Conservation (phyloP, 2,888 invertebrate species). For the Crocallis elinguaria region DNA sequence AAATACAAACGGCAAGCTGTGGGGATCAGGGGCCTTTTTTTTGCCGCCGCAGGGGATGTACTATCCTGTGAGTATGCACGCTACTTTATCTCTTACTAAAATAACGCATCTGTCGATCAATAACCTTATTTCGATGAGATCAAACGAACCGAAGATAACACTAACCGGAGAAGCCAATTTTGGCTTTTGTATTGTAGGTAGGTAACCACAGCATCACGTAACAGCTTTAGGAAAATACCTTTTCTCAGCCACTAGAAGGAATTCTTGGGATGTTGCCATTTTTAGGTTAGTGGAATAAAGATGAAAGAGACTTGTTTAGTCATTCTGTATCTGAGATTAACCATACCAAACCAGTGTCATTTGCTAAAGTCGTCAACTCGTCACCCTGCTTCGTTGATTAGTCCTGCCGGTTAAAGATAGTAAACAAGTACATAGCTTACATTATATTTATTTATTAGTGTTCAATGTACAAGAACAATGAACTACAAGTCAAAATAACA, state of each 20-base stretch:
- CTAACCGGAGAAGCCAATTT: slow-evolving; percentile 10
- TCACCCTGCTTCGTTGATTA: neutral
- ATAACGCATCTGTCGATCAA: slow-evolving; percentile 22
- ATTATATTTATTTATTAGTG: neutral
- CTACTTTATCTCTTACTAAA: slow-evolving; percentile 27
- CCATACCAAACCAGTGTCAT: neutral
- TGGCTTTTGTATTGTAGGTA: slow-evolving; percentile 21
- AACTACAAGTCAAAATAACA: slow-evolving; percentile 27
- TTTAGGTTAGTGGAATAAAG: neutral
- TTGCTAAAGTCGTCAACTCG: neutral
- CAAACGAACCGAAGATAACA: slow-evolving; percentile 1
- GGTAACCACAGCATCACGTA: slow-evolving; percentile 28
- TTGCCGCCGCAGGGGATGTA: slow-evolving; percentile 98
- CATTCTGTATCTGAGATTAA: neutral
- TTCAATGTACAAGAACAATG: slow-evolving; percentile 29
- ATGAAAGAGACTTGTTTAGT: neutral
- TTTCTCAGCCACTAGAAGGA: neutral
- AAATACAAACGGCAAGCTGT: slow-evolving; percentile 96
- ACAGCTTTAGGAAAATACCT: neutral
- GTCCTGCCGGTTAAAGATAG: neutral
- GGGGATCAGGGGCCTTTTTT: slow-evolving; percentile 98
- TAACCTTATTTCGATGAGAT: slow-evolving; percentile 23
- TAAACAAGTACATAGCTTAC: slow-evolving; percentile 16
- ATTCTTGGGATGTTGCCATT: slow-evolving; percentile 9
- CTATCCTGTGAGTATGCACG: slow-evolving; percentile 93